phyloP scores from a whole-genome alignment of 2,888 invertebrate genomes.

The Alcis repandata region DNA sequence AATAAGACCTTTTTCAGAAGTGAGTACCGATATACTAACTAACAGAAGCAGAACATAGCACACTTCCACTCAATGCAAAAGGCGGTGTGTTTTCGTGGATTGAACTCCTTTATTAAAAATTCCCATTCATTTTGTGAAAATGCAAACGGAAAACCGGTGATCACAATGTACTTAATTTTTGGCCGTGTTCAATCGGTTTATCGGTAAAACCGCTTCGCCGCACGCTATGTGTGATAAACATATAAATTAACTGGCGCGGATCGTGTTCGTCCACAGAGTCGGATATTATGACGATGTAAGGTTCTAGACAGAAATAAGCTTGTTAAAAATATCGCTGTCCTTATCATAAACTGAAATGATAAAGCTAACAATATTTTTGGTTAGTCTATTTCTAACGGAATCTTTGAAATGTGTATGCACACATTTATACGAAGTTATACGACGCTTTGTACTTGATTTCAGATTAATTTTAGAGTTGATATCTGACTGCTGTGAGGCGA shows the following conservation, averaged over 20 bases:
- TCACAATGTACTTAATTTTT: slow-evolving; percentile 16
- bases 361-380: background rate
- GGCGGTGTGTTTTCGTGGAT: background rate
- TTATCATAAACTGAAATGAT: background rate
- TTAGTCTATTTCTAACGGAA: background rate
- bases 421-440: slow-evolving; percentile 8
- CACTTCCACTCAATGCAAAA: background rate
- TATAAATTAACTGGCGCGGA: slow-evolving; percentile 17
- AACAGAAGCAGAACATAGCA: background rate
- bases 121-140: background rate
- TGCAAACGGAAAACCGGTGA: background rate
- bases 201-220: slow-evolving; percentile 20
- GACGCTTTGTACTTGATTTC: background rate
- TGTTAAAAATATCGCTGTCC: background rate
- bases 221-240: slow-evolving; percentile 14
- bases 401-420: background rate
- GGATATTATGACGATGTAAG: background rate
- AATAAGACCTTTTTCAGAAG: no score
- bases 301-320: background rate
- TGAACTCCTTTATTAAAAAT: background rate
- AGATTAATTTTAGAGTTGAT: background rate
- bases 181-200: background rate
- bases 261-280: slow-evolving; percentile 21
- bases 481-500: slow-evolving; percentile 22
- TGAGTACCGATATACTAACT: background rate